These are phyloP conservation scores for Agriopis leucophaearia DNA, from an alignment of 2,888 invertebrate species.

Conservation along the genomic window DNA sequence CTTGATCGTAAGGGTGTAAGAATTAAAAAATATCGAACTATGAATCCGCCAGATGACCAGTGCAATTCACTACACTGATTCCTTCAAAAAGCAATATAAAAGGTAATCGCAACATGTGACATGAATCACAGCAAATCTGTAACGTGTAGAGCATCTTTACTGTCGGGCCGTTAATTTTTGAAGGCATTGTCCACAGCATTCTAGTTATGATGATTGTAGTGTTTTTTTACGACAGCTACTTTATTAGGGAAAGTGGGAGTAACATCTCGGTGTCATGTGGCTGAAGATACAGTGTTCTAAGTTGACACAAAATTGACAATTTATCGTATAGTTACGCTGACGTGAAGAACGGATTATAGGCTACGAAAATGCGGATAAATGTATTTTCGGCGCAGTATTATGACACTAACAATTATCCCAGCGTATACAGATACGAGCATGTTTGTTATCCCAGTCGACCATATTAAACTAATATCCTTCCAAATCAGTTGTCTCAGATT, in stretches of 20 bases:
- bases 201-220: constrained; percentile 84
- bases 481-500: no score
- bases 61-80: constrained; percentile 18
- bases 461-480: no score
- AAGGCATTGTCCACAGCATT: constrained; percentile 60
- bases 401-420: no score
- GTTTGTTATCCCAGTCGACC: no score
- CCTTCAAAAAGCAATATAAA: constrained; percentile 20
- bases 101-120: constrained; percentile 17
- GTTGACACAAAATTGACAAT: constrained; percentile 1
- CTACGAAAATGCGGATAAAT: no score
- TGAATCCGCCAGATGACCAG: not conserved
- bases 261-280: constrained; percentile 62
- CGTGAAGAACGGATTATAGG: no score
- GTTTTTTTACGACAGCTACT: constrained; percentile 78
- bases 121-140: constrained; percentile 45
- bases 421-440: no score
- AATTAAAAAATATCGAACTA: not conserved
- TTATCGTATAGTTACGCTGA: not conserved
- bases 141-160: constrained; percentile 42
- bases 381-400: no score
- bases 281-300: constrained; percentile 12
- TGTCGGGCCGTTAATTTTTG: constrained; percentile 72
- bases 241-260: constrained; percentile 79
- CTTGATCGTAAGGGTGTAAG: not conserved